These are phyloP conservation scores for Pardosa pseudoannulata DNA, from an alignment of 2,888 invertebrate species.

Conservation along the genomic window DNA sequence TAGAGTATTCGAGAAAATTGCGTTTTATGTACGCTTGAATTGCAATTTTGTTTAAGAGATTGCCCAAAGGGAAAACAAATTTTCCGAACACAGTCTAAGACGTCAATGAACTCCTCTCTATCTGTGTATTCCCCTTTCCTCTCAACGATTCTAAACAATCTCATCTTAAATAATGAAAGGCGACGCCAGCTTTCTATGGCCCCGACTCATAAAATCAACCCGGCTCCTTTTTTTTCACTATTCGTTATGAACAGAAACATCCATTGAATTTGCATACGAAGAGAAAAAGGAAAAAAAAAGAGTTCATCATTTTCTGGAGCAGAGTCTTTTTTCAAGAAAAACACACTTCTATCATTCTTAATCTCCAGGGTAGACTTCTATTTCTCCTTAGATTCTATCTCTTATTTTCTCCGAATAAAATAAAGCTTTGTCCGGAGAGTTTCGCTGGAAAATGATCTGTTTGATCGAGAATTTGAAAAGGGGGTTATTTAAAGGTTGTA, in stretches of 20 bases:
- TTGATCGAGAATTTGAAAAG: too few relatives aligned
- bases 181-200: background rate
- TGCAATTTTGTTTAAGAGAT: too few relatives aligned
- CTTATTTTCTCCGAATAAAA: background rate
- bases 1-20: too few relatives aligned
- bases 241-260: background rate
- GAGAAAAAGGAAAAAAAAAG: too few relatives aligned
- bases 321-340: background rate
- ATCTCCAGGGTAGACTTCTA: background rate
- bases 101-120: too few relatives aligned
- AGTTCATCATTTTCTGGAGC: background rate
- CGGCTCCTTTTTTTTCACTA: background rate
- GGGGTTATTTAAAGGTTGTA: too few relatives aligned
- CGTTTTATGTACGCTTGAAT: too few relatives aligned
- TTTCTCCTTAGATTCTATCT: background rate
- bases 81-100: too few relatives aligned
- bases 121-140: too few relatives aligned
- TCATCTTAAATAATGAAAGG: background rate
- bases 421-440: background rate
- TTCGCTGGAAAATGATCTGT: background rate
- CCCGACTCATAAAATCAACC: background rate
- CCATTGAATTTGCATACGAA: background rate
- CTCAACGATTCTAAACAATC: too few relatives aligned
- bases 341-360: background rate
- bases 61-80: too few relatives aligned